These are phyloP conservation scores for Ceriagrion tenellum DNA, from an alignment of 2,888 invertebrate genomes.

Conservation along the genomic window DNA sequence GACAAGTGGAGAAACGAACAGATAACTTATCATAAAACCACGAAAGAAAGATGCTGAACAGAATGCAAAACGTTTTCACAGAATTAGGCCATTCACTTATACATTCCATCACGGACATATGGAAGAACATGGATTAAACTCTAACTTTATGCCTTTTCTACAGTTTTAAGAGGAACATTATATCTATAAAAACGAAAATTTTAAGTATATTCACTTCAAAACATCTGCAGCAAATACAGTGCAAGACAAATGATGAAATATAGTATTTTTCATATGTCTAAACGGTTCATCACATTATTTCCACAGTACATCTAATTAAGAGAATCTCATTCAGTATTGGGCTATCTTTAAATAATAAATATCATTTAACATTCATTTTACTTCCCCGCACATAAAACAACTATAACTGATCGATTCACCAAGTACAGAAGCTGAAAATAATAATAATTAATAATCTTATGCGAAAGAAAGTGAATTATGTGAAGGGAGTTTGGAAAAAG, in stretches of 20 bases:
- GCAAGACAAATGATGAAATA: too few species aligned
- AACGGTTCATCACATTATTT: too few species aligned
- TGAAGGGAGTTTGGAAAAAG: neutral
- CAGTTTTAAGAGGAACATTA: neutral
- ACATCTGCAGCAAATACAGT: neutral
- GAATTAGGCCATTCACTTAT: neutral
- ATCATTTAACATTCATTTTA: too few species aligned
- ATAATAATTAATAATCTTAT: neutral
- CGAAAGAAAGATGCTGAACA: neutral
- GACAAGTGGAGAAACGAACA: too few species aligned
- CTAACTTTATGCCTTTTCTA: neutral
- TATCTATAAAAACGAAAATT: neutral
- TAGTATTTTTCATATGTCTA: too few species aligned
- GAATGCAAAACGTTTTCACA: neutral
- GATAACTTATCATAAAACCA: neutral
- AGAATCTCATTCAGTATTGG: too few species aligned
- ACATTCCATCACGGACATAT: neutral
- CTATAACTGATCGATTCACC: too few species aligned
- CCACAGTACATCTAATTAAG: too few species aligned
- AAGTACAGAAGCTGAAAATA: too few species aligned
- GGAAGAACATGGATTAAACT: neutral
- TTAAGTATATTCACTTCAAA: neutral
- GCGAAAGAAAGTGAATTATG: neutral
- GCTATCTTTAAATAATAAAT: too few species aligned
- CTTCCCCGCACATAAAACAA: too few species aligned